A percentile compares a stretch with the other conserved stretches of the same genome.
Conservation (phyloP, 1,140 invertebrate genomes). For the Heliconius eleuchia region DNA sequence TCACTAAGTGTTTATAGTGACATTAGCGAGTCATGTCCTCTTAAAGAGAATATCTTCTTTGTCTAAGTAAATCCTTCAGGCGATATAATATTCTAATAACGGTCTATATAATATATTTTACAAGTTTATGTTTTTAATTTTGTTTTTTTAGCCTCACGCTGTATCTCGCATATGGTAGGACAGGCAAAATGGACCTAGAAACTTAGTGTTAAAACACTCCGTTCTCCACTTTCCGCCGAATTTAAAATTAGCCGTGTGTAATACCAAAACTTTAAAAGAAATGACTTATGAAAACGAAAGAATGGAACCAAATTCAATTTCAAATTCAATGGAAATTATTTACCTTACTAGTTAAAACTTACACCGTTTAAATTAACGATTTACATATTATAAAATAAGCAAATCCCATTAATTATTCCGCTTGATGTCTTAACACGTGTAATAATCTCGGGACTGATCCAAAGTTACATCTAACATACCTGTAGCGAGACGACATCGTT, state of each 20-base stretch:
- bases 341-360: neutral
- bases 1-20: slow-evolving; percentile 1
- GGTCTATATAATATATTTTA: too few relatives aligned
- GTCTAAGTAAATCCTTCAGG: neutral
- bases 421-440: slow-evolving; percentile 26
- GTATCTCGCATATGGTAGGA: too few relatives aligned
- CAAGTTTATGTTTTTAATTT: too few relatives aligned
- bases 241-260: too few relatives aligned
- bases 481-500: neutral
- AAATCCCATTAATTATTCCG: slow-evolving; percentile 21
- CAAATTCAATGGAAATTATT: neutral
- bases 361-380: neutral
- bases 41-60: neutral
- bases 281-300: too few relatives aligned
- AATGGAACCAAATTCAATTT: neutral
- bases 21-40: neutral
- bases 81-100: neutral
- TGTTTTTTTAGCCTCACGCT: too few relatives aligned
- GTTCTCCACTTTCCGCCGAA: too few relatives aligned
- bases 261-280: too few relatives aligned
- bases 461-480: slow-evolving; percentile 25
- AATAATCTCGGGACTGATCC: slow-evolving; percentile 27
- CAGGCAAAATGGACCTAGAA: too few relatives aligned
- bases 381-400: slow-evolving; percentile 1
- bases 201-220: too few relatives aligned